These are phyloP conservation scores for Streblospio benedicti DNA, from an alignment of 1,140 invertebrate species.

Conservation along the genomic window DNA sequence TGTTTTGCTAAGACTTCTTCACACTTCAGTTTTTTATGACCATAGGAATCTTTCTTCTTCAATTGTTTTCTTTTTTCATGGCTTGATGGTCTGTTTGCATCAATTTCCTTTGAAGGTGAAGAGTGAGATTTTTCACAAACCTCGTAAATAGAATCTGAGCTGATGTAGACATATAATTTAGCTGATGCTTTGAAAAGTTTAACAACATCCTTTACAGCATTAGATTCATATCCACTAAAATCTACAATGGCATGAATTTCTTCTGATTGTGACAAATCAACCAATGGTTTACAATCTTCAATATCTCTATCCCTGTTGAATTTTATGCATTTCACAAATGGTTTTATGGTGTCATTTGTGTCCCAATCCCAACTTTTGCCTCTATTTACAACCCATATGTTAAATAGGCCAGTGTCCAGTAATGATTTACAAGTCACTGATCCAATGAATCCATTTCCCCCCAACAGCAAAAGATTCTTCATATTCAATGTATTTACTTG, in stretches of 20 bases:
- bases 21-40: constrained; percentile 44
- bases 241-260: constrained; percentile 47
- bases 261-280: constrained; percentile 24
- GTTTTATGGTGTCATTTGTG: constrained; percentile 34
- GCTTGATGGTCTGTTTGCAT: constrained; percentile 39
- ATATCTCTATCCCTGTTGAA: constrained; percentile 1
- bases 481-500: too few relatives aligned
- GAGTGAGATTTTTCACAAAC: constrained; percentile 41
- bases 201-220: constrained; percentile 39
- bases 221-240: constrained; percentile 47
- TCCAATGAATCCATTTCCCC: constrained; percentile 52
- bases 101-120: constrained; percentile 21
- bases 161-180: constrained; percentile 47
- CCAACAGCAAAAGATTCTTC: constrained; percentile 41
- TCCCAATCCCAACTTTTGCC: constrained; percentile 50
- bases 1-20: constrained; percentile 41
- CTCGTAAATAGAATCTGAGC: constrained; percentile 51
- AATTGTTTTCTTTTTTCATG: constrained; percentile 26
- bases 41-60: constrained; percentile 43
- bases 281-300: constrained; percentile 32
- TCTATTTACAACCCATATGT: constrained; percentile 42
- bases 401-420: constrained; percentile 25
- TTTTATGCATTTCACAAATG: constrained; percentile 26
- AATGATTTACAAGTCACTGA: constrained; percentile 35
- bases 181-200: constrained; percentile 34